Base-by-base conservation (phyloP, 2,888 invertebrate species). In the Stenodera caucasica region DNA sequence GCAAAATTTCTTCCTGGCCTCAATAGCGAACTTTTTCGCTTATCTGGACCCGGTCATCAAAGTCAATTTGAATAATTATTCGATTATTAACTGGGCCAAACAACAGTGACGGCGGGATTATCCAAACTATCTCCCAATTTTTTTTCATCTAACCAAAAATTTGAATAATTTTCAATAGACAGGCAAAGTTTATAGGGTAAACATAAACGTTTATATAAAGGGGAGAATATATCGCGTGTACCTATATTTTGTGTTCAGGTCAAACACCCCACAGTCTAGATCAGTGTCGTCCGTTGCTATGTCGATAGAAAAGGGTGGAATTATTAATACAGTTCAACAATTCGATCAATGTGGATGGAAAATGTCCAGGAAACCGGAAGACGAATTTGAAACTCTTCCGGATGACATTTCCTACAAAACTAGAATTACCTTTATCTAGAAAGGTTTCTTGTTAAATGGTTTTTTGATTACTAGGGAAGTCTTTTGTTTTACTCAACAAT, bases 171-270 rank as follows among this genome's bases (percentile, higher is more conserved):
- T n/a, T n/a, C 1, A 4, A 45, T 45, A 55, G 50, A 54, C 49
- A 23, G 51, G 40, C 32, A 18, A 21, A 21, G 21, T 45, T 45
- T 4, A 21, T 5, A 21, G 45, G 55, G 60, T 57, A 53, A 60
- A 55, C 45, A 60, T 45, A 21, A 2, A 15, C 11, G 5, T 45
- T 45, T 21, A 12, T 11, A 21, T 12, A 40, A 40, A 12, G 58
- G 60, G 62, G 65, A 63, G 65, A 58, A 35, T 49, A 50, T 55
- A 65, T 70, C 65, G 68, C 68, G 70, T 70, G 70, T 45, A 29
- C n/a, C n/a, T n/a, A n/a, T 33, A 57, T 37, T 40, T 18, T 40
- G 64, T n/a, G 66, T 56, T 58, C 65, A 68, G 70, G 70, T 70
- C 70, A 70, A 64, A 63, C 65, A 70, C 68, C 70, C 67, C 65